These are phyloP conservation scores for Cavia porcellus DNA, from an alignment of 2,113 vertebrate genomes.

Conservation along the genomic window DNA sequence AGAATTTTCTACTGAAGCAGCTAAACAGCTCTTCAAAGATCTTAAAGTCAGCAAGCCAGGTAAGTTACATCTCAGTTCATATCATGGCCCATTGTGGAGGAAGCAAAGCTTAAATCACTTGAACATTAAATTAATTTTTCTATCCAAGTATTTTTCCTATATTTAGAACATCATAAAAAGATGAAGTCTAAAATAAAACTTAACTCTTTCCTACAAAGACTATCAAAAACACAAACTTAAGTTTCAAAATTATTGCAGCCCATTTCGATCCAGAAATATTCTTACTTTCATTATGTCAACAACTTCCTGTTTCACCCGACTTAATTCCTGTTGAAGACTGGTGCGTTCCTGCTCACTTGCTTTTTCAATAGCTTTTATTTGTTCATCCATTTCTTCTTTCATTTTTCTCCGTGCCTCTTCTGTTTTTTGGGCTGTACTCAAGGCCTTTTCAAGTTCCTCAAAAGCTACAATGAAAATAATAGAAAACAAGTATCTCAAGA, in stretches of 20 bases:
- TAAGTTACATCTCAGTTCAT: not conserved
- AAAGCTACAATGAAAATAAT: slow-evolving; percentile 90
- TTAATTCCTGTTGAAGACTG: slow-evolving; percentile 94
- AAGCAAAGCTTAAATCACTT: not conserved
- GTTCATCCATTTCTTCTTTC: slow-evolving; percentile 95
- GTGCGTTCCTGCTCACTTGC: slow-evolving; percentile 93
- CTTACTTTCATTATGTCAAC: slow-evolving; percentile 95
- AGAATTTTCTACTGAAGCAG: not conserved
- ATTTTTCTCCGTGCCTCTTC: slow-evolving; percentile 93
- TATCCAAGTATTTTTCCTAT: slow-evolving; percentile 3
- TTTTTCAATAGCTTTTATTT: slow-evolving; percentile 92
- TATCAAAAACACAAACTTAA: not conserved
- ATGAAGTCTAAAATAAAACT: slow-evolving; percentile 15
- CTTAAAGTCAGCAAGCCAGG: not conserved
- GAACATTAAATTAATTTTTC: not conserved
- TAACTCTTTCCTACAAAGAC: too few species aligned
- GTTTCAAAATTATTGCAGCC: not conserved
- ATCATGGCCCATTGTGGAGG: not conserved
- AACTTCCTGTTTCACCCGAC: slow-evolving; percentile 95
- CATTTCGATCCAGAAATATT: not conserved
- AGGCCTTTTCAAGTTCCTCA: slow-evolving; percentile 96
- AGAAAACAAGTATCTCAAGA: slow-evolving; percentile 71
- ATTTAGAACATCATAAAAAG: slow-evolving; percentile 10
- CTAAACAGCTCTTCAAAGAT: not conserved
- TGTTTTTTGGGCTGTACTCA: slow-evolving; percentile 93